Evolutionary conservation across 2,113 vertebrate genomes (phyloP).

Genomic region (Laticauda colubrina): DNA sequence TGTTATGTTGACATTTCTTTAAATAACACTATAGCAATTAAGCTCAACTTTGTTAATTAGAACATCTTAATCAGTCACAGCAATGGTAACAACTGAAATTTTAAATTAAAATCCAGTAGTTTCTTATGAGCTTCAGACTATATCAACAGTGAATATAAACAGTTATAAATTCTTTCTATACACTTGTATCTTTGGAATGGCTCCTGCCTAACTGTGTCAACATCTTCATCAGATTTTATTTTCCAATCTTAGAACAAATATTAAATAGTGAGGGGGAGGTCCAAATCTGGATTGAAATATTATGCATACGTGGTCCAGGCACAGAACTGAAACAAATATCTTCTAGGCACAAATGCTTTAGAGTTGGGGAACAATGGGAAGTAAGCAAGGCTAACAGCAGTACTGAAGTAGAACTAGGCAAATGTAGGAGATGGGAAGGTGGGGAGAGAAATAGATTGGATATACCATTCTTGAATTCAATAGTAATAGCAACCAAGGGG

Average conservation of each 20-base stretch:
- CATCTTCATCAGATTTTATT: background rate
- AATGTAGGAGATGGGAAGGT: background rate
- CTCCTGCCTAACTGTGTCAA: background rate
- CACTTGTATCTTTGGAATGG: background rate
- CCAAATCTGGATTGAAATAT: background rate
- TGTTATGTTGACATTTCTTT: background rate
- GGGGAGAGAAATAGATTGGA: background rate
- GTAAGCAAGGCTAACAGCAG: background rate
- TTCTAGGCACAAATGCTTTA: background rate
- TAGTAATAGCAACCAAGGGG: background rate
- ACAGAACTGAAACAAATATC: background rate
- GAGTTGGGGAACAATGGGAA: background rate
- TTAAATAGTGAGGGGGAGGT: background rate
- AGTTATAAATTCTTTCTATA: background rate
- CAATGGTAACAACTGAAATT: background rate
- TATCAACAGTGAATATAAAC: background rate
- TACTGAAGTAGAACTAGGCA: background rate
- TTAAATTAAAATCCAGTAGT: background rate
- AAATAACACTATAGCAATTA: constrained; percentile 15
- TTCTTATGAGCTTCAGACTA: background rate
- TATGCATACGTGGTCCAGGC: background rate
- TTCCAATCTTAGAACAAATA: background rate
- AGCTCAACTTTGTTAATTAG: background rate
- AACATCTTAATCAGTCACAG: background rate
- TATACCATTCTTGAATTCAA: background rate